These are phyloP conservation scores for Cepphus grylle DNA, from an alignment of 2,113 vertebrate genomes.

Conservation along the genomic window DNA sequence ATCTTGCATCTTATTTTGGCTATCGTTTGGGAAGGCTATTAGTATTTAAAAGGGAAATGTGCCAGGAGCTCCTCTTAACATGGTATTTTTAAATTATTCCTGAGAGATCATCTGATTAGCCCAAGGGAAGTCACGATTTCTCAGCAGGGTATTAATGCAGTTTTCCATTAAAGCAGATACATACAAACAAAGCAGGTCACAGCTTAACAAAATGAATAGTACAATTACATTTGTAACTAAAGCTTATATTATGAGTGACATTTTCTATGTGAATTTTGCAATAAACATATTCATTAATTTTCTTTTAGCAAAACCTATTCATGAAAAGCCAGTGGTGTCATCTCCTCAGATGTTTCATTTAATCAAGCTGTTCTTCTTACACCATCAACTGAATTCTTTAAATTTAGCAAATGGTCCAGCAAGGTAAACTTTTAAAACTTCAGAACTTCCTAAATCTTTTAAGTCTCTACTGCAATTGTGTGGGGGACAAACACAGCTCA, in stretches of 20 bases:
- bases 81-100: neutral
- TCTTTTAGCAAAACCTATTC: neutral
- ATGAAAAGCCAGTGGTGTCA: neutral
- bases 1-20: neutral
- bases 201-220: neutral
- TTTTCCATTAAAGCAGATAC: neutral
- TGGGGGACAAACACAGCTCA: neutral
- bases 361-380: neutral
- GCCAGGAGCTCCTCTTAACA: neutral
- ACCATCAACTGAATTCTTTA: neutral
- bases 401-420: neutral
- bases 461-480: neutral
- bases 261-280: neutral
- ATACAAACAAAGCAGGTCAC: neutral
- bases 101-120: neutral
- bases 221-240: neutral
- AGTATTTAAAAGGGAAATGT: neutral
- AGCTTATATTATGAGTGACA: neutral
- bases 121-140: neutral
- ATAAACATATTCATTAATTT: neutral
- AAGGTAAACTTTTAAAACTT: neutral
- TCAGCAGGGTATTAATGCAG: neutral
- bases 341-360: neutral
- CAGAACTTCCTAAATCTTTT: neutral
- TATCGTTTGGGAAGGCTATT: neutral